Base-by-base conservation (phyloP, 2,888 invertebrate species). In the Sarcophaga variegata region DNA sequence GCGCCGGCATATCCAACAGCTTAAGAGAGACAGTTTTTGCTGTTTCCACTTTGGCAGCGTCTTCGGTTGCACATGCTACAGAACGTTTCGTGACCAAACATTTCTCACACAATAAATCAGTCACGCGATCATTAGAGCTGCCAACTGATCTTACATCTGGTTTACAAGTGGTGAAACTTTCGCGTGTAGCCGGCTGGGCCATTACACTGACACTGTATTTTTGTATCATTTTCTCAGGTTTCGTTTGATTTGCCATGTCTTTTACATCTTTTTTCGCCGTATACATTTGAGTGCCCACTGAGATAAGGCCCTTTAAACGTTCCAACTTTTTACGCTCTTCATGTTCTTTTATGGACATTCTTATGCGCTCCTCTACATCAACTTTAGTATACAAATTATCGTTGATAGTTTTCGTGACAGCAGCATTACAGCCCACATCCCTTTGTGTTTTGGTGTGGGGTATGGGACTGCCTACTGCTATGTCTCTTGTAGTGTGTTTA, bases 1-100 rank as follows among this genome's bases (percentile, higher is more conserved):
- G 93, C 3, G 94, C 94, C 1, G 93, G 92, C 82, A 94, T 93
- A 6, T 90, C 90, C 25, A 90, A 78, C 45, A 94, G 93, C 69
- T 91, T 91, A 45, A 95, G 90, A 1, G 95, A 95, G 2, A 90
- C 83, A 49, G 95, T 91, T 71, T 86, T 89, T 8, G 71, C 86
- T 71, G 89, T 89, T 20, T 88, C 83, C 12, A 85, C 89, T 45
- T 89, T 89, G 0, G 78, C 47, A n/a, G 87, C 89, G 4, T 90
- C 89, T 6, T 93, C 93, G 2, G 94, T 93, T 59, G 96, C 96
- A 20, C 95, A 94, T 10, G 95, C 95, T 63, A 96, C 93, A 71
- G 94, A 95, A 75, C 94, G 93, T 82, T 94, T 95, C 75, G 91
- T 89, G 5, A 92, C 91, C 62, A 92, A 93, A 90, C 95, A 95